These are phyloP conservation scores for Tineola bisselliella DNA, from an alignment of 2,888 invertebrate genomes.

Conservation along the genomic window DNA sequence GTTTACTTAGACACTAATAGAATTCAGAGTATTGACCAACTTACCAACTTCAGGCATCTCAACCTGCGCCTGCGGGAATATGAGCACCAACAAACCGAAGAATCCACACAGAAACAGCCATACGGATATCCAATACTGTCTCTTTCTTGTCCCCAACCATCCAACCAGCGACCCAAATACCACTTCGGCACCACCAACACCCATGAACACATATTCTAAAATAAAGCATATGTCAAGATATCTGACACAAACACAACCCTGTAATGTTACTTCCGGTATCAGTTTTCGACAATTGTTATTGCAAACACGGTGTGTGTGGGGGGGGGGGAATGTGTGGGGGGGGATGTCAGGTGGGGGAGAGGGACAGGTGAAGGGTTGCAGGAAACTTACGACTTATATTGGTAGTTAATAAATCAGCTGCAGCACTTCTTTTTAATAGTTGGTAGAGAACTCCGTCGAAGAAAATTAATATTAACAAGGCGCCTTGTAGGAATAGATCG, in stretches of 20 bases:
- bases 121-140: slow-evolving; percentile 34
- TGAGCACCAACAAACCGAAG: slow-evolving; percentile 36
- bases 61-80: slow-evolving; percentile 35
- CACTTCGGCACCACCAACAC: slow-evolving; percentile 34
- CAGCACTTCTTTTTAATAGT: slow-evolving; percentile 39
- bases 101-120: slow-evolving; percentile 36
- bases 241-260: too few species aligned
- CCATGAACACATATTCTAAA: slow-evolving; percentile 42
- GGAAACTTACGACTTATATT: slow-evolving; percentile 34
- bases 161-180: slow-evolving; percentile 32
- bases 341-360: too few species aligned
- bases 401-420: slow-evolving; percentile 30
- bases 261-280: too few species aligned
- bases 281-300: too few species aligned
- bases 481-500: slow-evolving; percentile 52
- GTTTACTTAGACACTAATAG: too few species aligned
- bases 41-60: slow-evolving; percentile 36
- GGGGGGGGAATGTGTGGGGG: too few species aligned
- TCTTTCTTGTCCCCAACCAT: slow-evolving; percentile 29
- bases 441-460: slow-evolving; percentile 21
- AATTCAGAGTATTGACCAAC: too few species aligned
- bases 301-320: too few species aligned
- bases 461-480: slow-evolving; percentile 32
- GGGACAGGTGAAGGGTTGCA: too few species aligned
- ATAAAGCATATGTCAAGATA: not conserved